A percentile compares a stretch with the other conserved stretches of the same genome.
phyloP scores from a whole-genome alignment of 2,888 invertebrate species.

The Eucera pruinosa region DNA sequence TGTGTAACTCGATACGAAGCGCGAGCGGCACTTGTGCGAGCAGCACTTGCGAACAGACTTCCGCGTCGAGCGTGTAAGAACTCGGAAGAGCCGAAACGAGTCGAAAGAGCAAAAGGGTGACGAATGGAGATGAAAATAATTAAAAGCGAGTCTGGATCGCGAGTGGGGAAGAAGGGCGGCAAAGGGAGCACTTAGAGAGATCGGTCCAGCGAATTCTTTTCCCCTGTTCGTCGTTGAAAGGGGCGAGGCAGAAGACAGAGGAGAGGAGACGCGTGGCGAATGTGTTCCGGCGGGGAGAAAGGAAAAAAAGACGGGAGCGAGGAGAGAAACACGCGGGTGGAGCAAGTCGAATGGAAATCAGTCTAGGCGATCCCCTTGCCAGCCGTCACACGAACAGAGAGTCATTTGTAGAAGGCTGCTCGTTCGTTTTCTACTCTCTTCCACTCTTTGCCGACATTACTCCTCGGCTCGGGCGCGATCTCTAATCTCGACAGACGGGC shows the following conservation, averaged over 20 bases:
- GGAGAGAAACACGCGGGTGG: background rate
- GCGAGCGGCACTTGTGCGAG: too few relatives aligned
- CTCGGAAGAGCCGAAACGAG: background rate
- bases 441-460: constrained; percentile 35
- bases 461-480: constrained; percentile 34
- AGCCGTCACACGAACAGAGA: constrained; percentile 35
- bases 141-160: constrained; percentile 50
- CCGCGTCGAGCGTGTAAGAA: background rate
- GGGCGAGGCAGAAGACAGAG: too few relatives aligned
- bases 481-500: constrained; percentile 75
- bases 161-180: constrained; percentile 1
- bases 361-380: constrained; percentile 30
- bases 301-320: background rate
- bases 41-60: too few relatives aligned
- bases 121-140: constrained; percentile 56
- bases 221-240: constrained; percentile 13
- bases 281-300: background rate
- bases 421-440: constrained; percentile 40
- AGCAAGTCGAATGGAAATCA: constrained; percentile 52
- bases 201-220: constrained; percentile 41
- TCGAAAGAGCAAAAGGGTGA: constrained; percentile 17
- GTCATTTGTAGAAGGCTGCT: constrained; percentile 54
- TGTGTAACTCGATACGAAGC: too few relatives aligned
- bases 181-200: constrained; percentile 28
- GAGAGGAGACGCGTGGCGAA: background rate